Evolutionary conservation across 1,140 invertebrate genomes (phyloP).

Genomic region (Tetranychus cinnabarinus): DNA sequence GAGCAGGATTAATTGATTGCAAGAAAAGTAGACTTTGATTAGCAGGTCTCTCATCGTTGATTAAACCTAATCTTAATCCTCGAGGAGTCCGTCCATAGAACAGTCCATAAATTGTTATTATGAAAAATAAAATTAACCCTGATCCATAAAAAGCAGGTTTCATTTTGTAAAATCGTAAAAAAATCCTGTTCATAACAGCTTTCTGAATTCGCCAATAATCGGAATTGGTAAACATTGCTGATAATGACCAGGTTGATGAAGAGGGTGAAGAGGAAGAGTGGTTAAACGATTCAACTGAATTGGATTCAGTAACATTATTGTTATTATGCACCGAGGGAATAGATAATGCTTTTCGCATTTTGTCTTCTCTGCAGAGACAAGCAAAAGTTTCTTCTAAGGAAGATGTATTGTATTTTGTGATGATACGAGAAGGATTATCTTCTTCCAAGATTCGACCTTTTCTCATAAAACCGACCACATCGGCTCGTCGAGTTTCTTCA

Average conservation of each 20-base stretch:
- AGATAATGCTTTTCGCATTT: slow-evolving; percentile 16
- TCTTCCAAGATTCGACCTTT: slow-evolving; percentile 20
- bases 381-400: slow-evolving; percentile 46
- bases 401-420: slow-evolving; percentile 12
- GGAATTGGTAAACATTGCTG: background rate
- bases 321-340: background rate
- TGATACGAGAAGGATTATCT: slow-evolving; percentile 16
- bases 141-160: background rate
- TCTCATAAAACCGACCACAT: slow-evolving; percentile 20
- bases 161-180: background rate
- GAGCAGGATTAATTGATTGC: background rate
- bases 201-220: background rate
- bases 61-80: background rate
- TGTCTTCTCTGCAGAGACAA: slow-evolving; percentile 5
- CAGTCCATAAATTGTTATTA: background rate
- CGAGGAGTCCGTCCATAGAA: background rate
- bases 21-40: background rate
- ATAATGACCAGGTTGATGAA: no score
- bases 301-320: background rate
- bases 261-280: background rate
- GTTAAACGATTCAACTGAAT: background rate
- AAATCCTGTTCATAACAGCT: background rate
- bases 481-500: background rate
- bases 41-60: background rate
- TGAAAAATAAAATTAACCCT: background rate